These are phyloP conservation scores for Lateolabrax maculatus DNA, from an alignment of 2,797 vertebrate species.

Conservation along the genomic window DNA sequence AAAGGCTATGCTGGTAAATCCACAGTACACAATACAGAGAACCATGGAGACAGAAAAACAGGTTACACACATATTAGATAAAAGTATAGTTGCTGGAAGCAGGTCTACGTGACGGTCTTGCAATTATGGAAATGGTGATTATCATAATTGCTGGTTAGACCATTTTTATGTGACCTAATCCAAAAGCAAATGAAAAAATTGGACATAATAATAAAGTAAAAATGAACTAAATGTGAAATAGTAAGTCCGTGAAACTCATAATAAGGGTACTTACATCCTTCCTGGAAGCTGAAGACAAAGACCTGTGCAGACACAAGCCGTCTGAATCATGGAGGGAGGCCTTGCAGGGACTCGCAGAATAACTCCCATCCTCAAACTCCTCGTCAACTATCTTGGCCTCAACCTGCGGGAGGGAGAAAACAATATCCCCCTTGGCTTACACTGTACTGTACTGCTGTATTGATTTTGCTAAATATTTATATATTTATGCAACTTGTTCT, in stretches of 20 bases:
- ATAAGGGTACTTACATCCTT: constrained; percentile 61
- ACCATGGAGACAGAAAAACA: constrained; percentile 54
- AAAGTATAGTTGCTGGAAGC: constrained; percentile 41
- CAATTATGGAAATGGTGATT: constrained; percentile 66
- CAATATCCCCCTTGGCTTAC: constrained; percentile 53
- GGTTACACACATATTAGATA: constrained; percentile 37
- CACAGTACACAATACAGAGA: constrained; percentile 30
- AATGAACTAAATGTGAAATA: constrained; percentile 54
- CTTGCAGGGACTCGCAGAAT: constrained; percentile 48
- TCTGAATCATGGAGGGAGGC: constrained; percentile 46
- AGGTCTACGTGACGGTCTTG: constrained; percentile 32
- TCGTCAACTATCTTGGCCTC: constrained; percentile 79
- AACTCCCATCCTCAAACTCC: constrained; percentile 53
- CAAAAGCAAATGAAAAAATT: constrained; percentile 57
- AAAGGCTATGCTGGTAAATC: constrained; percentile 35
- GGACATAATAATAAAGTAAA: constrained; percentile 56
- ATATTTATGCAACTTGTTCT: constrained; percentile 59
- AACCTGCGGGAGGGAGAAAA: constrained; percentile 65
- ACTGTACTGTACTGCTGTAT: constrained; percentile 56
- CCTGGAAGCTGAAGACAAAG: constrained; percentile 38
- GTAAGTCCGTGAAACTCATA: constrained; percentile 48
- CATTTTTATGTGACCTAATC: constrained; percentile 62
- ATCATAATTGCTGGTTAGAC: constrained; percentile 61
- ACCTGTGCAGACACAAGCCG: constrained; percentile 28
- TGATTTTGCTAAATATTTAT: constrained; percentile 63